These are phyloP conservation scores for Trogon melanurus DNA, from an alignment of 2,113 vertebrate species.

Conservation along the genomic window DNA sequence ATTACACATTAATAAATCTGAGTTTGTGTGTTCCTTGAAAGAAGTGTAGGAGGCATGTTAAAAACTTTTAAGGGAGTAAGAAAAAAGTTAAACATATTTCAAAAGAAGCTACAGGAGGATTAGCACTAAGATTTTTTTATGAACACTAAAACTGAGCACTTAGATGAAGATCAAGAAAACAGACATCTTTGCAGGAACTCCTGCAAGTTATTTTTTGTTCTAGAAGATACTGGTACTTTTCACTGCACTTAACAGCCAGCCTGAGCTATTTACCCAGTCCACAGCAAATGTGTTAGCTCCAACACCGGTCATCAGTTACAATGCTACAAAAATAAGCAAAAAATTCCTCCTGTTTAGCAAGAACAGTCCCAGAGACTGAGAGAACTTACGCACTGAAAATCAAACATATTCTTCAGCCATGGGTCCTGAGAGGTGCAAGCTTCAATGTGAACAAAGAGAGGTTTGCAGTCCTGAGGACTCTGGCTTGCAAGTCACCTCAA, in stretches of 20 bases:
- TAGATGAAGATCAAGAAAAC: neutral
- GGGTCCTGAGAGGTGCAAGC: rapidly evolving
- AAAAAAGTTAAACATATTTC: constrained; percentile 28
- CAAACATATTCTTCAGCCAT: neutral
- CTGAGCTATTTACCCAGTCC: neutral
- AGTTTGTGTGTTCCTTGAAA: constrained; percentile 35
- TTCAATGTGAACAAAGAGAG: neutral
- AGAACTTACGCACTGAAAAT: neutral
- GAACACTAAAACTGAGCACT: neutral
- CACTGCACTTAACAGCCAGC: neutral
- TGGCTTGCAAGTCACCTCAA: neutral
- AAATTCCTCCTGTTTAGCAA: neutral
- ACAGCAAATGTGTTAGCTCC: neutral
- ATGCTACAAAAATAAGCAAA: neutral
- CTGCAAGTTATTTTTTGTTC: neutral
- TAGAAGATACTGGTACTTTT: neutral
- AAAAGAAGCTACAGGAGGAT: neutral
- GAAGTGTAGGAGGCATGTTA: neutral
- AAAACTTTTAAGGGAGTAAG: neutral
- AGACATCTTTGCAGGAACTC: neutral
- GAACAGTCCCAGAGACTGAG: neutral
- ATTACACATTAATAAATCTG: constrained; percentile 48
- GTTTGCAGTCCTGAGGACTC: neutral
- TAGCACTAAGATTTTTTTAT: neutral
- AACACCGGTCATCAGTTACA: neutral